phyloP scores from a whole-genome alignment of 2,797 vertebrate species.

The Lepidocolaptes lacrymiger region DNA sequence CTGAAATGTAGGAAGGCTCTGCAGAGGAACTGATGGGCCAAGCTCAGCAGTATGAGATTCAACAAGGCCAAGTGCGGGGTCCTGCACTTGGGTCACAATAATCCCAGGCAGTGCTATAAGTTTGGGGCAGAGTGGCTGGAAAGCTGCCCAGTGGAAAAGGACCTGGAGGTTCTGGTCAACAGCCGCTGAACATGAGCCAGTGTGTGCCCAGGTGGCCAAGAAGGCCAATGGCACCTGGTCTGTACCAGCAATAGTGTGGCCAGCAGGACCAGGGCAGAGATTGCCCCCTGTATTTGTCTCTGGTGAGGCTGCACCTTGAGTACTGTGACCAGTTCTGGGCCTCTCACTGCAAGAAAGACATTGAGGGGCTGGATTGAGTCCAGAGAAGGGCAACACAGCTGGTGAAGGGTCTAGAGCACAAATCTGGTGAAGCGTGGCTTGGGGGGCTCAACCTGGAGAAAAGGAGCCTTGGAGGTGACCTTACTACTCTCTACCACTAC shows the following conservation, averaged over 20 bases:
- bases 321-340: background rate
- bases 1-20: background rate
- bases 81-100: background rate
- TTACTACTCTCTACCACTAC: background rate
- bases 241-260: background rate
- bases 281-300: background rate
- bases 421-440: background rate
- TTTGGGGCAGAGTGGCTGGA: background rate
- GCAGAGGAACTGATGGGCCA: background rate
- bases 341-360: fast-evolving
- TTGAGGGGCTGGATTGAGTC: fast-evolving
- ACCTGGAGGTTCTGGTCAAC: background rate
- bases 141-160: background rate
- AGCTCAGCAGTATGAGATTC: background rate
- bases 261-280: background rate
- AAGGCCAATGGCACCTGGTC: background rate
- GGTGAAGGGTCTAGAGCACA: background rate
- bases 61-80: background rate
- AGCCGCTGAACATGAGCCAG: background rate
- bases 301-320: background rate
- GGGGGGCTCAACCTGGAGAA: background rate
- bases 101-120: background rate
- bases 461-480: background rate
- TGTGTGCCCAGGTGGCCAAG: background rate
- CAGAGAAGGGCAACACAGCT: fast-evolving